These are phyloP conservation scores for Philopedon plagiatum DNA, from an alignment of 2,888 invertebrate genomes.

Conservation along the genomic window DNA sequence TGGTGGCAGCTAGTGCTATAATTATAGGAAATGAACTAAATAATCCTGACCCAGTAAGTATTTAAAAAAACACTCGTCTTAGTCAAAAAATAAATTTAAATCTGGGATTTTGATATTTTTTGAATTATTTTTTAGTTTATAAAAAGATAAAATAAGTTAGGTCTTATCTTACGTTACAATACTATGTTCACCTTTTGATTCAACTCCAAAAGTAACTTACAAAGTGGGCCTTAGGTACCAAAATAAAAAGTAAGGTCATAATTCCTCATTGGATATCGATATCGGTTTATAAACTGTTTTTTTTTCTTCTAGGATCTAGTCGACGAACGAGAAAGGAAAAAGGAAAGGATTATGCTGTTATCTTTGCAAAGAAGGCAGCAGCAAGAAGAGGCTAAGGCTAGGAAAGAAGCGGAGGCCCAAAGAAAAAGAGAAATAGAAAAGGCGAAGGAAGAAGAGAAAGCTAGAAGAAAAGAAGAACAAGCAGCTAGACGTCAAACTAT, in stretches of 20 bases:
- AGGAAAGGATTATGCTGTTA: slow-evolving; percentile 90
- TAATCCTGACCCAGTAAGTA: slow-evolving; percentile 78
- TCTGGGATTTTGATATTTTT: no score
- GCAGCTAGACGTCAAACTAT: slow-evolving; percentile 89
- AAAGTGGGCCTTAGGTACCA: no score
- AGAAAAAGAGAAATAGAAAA: slow-evolving; percentile 83
- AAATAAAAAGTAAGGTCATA: no score
- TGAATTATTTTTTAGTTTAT: no score
- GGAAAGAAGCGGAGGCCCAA: slow-evolving; percentile 87
- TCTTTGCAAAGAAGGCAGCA: slow-evolving; percentile 92
- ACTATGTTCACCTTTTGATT: no score
- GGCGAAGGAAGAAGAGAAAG: slow-evolving; percentile 81
- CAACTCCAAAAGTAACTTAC: no score
- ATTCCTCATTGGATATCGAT: no score
- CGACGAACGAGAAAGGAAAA: slow-evolving; percentile 93
- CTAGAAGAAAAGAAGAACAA: slow-evolving; percentile 85
- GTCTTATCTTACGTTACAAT: no score
- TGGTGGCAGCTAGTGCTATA: slow-evolving; percentile 71
- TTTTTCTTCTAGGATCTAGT: slow-evolving; percentile 77
- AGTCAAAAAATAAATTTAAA: no score
- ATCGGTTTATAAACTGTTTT: background rate
- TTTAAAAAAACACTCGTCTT: no score
- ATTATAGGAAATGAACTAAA: slow-evolving; percentile 76
- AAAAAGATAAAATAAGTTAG: no score
- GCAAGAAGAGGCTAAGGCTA: slow-evolving; percentile 88